Percentiles rank a stretch among this genome's conserved stretches.
These are phyloP conservation scores for Cnemophilus loriae DNA, from an alignment of 2,113 vertebrate species.

Conservation along the genomic window DNA sequence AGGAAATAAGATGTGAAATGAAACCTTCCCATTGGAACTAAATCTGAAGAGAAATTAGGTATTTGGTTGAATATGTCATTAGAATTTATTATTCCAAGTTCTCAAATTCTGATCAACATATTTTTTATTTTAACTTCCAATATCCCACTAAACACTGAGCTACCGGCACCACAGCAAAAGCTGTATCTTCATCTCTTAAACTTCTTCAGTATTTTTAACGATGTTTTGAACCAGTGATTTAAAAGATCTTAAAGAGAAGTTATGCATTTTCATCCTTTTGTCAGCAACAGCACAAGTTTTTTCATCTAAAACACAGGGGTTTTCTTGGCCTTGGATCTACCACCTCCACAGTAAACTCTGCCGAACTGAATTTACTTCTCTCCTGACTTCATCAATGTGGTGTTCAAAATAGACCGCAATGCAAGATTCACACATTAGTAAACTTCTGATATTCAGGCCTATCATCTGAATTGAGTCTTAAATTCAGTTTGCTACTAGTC, in stretches of 20 bases:
- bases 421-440: neutral
- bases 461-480: neutral
- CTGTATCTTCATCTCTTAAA: neutral
- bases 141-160: neutral
- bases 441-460: neutral
- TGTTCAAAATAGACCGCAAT: neutral
- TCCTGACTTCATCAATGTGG: neutral
- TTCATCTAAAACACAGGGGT: neutral
- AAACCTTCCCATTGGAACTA: neutral
- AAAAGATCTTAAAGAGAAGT: neutral
- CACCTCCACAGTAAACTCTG: neutral
- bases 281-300: neutral
- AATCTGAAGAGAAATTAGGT: neutral
- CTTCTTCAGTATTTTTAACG: neutral
- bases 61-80: neutral
- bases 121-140: neutral
- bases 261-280: neutral
- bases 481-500: neutral
- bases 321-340: neutral
- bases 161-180: neutral
- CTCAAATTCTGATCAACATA: neutral
- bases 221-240: neutral
- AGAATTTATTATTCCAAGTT: neutral
- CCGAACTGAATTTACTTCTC: neutral
- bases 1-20: neutral